Conservation (phyloP, 2,113 vertebrate species). For the Solea senegalensis region DNA sequence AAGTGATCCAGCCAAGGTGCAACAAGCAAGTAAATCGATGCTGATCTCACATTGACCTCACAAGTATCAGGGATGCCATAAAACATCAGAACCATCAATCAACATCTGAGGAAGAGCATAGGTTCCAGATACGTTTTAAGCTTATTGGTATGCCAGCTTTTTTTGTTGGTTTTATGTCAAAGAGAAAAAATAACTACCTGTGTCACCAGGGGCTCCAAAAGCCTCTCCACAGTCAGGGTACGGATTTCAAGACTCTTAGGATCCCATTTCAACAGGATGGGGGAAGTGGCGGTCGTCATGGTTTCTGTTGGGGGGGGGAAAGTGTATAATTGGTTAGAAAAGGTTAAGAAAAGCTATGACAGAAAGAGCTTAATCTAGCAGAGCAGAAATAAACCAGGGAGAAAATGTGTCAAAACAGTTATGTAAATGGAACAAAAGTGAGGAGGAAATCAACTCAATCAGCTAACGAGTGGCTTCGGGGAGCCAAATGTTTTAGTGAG, state of each 20-base stretch:
- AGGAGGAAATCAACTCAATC: too few species aligned
- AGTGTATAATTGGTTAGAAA: slow-evolving; percentile 14
- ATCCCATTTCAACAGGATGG: slow-evolving; percentile 87
- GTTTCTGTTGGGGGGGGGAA: slow-evolving; percentile 67
- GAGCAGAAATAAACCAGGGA: too few species aligned
- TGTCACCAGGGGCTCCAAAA: slow-evolving; percentile 86
- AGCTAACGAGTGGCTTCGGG: too few species aligned
- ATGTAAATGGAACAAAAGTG: too few species aligned
- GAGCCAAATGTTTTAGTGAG: too few species aligned
- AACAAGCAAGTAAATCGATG: slow-evolving; percentile 11
- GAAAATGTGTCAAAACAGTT: too few species aligned
- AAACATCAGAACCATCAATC: not conserved
- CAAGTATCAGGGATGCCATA: not conserved
- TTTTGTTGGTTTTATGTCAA: not conserved
- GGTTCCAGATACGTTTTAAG: not conserved
- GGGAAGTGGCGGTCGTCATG: slow-evolving; percentile 86
- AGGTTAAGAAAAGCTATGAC: not conserved
- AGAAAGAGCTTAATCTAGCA: too few species aligned
- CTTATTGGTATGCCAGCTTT: not conserved
- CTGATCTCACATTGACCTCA: not conserved
- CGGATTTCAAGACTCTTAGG: slow-evolving; percentile 87
- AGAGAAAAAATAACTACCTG: slow-evolving; percentile 72
- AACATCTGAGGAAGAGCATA: not conserved
- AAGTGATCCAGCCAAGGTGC: slow-evolving; percentile 20
- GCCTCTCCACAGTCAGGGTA: slow-evolving; percentile 85